These are phyloP conservation scores for Chloebia gouldiae DNA, from an alignment of 2,113 vertebrate genomes.

Conservation along the genomic window DNA sequence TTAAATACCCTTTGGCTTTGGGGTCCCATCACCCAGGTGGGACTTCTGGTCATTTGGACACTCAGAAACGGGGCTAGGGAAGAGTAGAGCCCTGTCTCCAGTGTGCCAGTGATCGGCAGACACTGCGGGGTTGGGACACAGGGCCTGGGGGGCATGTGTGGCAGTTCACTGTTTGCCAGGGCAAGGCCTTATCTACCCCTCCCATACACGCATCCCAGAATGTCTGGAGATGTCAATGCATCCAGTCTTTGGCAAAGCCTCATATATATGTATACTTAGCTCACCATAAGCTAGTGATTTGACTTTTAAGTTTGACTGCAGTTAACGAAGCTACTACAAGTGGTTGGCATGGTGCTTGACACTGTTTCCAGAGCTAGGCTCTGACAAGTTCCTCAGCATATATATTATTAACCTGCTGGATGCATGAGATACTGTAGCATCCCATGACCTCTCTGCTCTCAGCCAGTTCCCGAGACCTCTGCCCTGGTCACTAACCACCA, in stretches of 20 bases:
- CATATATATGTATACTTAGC: background rate
- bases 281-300: background rate
- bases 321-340: background rate
- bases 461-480: too few relatives aligned
- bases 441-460: too few relatives aligned
- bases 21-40: fast-evolving
- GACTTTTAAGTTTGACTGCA: background rate
- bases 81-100: background rate
- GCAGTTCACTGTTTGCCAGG: background rate
- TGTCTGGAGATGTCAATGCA: fast-evolving
- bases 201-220: background rate
- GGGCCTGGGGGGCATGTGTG: fast-evolving
- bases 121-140: background rate
- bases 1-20: background rate
- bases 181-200: background rate
- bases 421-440: background rate
- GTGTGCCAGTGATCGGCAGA: background rate
- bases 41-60: background rate
- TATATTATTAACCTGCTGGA: background rate
- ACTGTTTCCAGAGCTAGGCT: background rate
- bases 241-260: background rate
- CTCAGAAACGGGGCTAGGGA: background rate
- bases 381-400: background rate
- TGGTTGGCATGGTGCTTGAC: background rate
- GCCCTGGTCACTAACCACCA: too few relatives aligned